Evolutionary conservation across 2,888 invertebrate species (phyloP), one percentile per base, ranked within the genome.

Genomic region (Trissolcus brochymenae): DNA sequence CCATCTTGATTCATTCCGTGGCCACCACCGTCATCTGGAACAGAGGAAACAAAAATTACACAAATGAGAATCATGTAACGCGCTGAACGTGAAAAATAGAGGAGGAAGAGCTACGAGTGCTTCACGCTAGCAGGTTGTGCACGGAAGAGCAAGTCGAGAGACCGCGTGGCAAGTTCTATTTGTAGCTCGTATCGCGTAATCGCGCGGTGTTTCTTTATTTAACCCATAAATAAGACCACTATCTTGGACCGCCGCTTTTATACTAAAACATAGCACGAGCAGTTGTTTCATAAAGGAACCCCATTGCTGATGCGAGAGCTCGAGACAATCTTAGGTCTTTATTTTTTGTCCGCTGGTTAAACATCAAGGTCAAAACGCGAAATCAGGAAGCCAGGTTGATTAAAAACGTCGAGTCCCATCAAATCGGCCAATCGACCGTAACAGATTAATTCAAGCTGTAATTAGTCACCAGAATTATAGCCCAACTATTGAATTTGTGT

Each of bases 1-100:
- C 88, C 88, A 78, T 88, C 88, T 82, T 88, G 88, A 81, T 87
- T 88, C 86, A 87, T 87, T 72, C 87, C 88, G 79, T 88, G 87
- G 79, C 86, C 80, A 60, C 86, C 80, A 60, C 86, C 87, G 79
- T 88, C 88, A 85, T 87, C 88, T 88, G 81, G 74, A 71, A 78
- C 35, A 35, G 35, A 73, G 70, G 82, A 81, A 7, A 73, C 49
- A 76, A 71, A 78, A 43, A n/a, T 41, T 6, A 73, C 59, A 70
- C 59, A 70, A 40, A 62, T 71, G n/a, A 79, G 51, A 59, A 72
- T 53, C 73, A 71, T 62, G 66, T 65, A 61, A 56, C 56, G 46
- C 41, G 78, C 43, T 78, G 62, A 78, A 72, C 55, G 71, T 71
- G 65, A 61, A 76, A 67, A 60, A 53, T 54, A 62, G 53, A 55